Evolutionary conservation across 2,113 vertebrate genomes (phyloP), one percentile per base, ranked within the genome.

Genomic region (Xenopus borealis): DNA sequence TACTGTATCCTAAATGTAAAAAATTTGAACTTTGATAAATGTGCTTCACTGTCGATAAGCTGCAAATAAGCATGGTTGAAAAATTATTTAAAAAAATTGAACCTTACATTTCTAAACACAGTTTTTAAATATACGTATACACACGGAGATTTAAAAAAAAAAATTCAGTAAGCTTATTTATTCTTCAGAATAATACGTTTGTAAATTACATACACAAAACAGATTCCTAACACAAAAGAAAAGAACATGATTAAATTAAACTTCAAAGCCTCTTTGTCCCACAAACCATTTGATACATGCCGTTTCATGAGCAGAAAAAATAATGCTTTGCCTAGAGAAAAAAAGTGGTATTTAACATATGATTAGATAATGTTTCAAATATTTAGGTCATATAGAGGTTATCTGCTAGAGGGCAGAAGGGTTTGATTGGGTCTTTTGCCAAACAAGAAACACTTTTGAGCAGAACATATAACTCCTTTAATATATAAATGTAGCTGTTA

Each of bases 301-400:
- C 81, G 80, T 81, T 92, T 87, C 83, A 74, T 83, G 75, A 77
- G 45, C 74, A 82, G 72, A 75, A 89, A 40, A 88, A 87, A 85
- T 79, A 88, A 88, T 85, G 84, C 86, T 89, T 87, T 71, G 19
- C 64, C 80, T 80, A 78, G 82, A 63, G 75, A 79, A 80, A 88
- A n/a, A 86, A 87, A 86, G 86, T 87, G 81, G 83, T 82, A 83
- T 68, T 69, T 69, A 79, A 81, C 81, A 86, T 40, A 9, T 87
- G 91, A 93, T 93, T 89, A 93, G 91, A 89, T 86, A 91, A 88
- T 92, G 91, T 91, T 92, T 91, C 90, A 89, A 84, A 83, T 83
- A 84, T 86, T 91, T 89, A 91, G 92, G 92, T 95, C 93, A 93
- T 79, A 68, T 79, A 81, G 83, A 88, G 91, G 90, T 92, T 93